These are phyloP conservation scores for Zoanthus sociatus DNA, from an alignment of 92 coral and sea anemone species.

Conservation along the genomic window DNA sequence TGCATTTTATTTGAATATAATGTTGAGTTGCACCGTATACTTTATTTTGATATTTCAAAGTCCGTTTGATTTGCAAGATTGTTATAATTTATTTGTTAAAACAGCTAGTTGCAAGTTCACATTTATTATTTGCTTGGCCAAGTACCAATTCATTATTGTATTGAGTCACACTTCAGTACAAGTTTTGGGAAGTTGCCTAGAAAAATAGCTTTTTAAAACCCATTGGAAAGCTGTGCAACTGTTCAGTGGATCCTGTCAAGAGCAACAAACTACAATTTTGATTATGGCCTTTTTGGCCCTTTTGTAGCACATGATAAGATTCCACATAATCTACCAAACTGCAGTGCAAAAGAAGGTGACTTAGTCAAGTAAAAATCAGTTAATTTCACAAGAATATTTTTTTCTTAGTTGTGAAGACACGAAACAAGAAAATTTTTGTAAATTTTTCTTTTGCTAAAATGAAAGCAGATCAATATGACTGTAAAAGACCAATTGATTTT, in stretches of 20 bases:
- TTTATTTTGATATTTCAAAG: too few relatives aligned
- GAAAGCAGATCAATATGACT: too few relatives aligned
- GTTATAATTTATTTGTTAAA: not conserved
- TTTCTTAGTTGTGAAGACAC: not conserved
- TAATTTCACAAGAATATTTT: not conserved
- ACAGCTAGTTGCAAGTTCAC: too few relatives aligned
- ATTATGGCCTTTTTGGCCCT: not conserved
- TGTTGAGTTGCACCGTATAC: too few relatives aligned
- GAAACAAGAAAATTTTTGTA: not conserved
- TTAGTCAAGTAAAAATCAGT: not conserved
- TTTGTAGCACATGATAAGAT: not conserved
- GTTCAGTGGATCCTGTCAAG: constrained; percentile 89
- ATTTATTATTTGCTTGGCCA: too few relatives aligned
- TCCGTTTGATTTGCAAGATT: not conserved
- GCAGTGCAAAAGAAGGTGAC: not conserved
- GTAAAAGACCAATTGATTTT: too few relatives aligned
- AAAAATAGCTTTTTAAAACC: constrained; percentile 53
- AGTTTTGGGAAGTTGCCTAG: constrained; percentile 82
- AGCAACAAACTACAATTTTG: constrained; percentile 49
- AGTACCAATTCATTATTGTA: constrained; percentile 16
- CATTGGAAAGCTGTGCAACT: constrained; percentile 14
- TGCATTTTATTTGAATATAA: too few relatives aligned
- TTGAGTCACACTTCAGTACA: constrained; percentile 37
- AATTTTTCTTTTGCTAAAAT: too few relatives aligned
- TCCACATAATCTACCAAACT: not conserved